Conservation (phyloP, 2,797 vertebrate genomes). For the Eupleurogrammus muticus region DNA sequence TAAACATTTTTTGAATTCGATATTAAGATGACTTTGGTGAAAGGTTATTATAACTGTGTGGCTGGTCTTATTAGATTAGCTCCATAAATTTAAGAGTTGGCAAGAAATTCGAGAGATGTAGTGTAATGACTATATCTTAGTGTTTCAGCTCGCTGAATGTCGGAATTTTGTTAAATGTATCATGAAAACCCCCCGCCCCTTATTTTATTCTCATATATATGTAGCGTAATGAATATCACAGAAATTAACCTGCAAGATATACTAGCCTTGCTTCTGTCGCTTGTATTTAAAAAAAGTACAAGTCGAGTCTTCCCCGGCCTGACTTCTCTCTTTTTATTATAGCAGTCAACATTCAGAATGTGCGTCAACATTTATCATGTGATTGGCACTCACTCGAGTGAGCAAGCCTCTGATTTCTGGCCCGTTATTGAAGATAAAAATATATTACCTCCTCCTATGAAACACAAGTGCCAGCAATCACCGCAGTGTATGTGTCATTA, state of each 20-base stretch:
- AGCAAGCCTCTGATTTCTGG: conserved; percentile 41
- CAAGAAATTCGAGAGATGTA: background rate
- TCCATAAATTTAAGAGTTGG: background rate
- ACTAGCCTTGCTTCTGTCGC: background rate
- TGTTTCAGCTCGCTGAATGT: background rate
- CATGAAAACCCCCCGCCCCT: background rate
- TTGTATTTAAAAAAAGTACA: background rate
- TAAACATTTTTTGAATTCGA: background rate
- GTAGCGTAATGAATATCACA: conserved; percentile 13
- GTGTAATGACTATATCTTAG: background rate
- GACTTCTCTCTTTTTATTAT: conserved; percentile 21
- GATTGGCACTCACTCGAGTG: conserved; percentile 37
- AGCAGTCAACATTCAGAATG: conserved; percentile 4
- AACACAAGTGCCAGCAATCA: conserved; percentile 31
- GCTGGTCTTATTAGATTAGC: background rate
- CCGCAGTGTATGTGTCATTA: conserved; percentile 41
- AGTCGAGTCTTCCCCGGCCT: conserved; percentile 2
- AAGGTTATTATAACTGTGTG: background rate
- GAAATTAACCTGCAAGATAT: conserved; percentile 1
- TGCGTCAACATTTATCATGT: conserved; percentile 30
- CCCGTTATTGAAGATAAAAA: conserved; percentile 41
- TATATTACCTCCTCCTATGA: conserved; percentile 33
- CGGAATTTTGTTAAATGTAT: background rate
- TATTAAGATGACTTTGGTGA: too few species aligned
- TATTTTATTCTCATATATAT: too few species aligned